Evolutionary conservation across 2,797 vertebrate genomes (phyloP), one percentile per base, ranked within the genome.

Genomic region (Podarcis lilfordi): DNA sequence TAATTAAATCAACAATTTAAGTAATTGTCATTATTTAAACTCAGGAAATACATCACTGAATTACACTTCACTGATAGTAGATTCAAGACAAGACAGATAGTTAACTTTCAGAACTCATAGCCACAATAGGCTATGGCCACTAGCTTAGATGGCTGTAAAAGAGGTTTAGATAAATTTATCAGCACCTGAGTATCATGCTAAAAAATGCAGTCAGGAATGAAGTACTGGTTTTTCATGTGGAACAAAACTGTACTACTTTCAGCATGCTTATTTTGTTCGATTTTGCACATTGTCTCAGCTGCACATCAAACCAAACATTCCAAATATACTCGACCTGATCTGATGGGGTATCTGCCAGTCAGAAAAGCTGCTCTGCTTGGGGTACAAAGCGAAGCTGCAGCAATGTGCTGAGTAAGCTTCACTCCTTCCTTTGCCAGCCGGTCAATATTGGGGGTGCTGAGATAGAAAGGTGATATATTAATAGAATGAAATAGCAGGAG

Each of bases 381-480:
- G 0, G 98, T 98, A 86, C 98, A 99, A 27, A 99, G 94, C 0
- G 98, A 97, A 76, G 98, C 98, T 0, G 98, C 97, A 0, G 98
- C 93, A 4, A 99, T 95, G 83, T 99, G 98, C 90, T 99, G 98
- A 69, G 97, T 98, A 88, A 99, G 95, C 82, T 95, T 98, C 80
- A 99, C 97, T 3, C 98, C 98, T 45, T 98, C 98, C 37, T 88
- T 89, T 1, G 98, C 98, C 35, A 99, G 95, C 29, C 80, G 88
- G 95, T 99, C 98, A 1, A 98, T 98, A 91, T 98, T 97, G 0
- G 98, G 98, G 0, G 98, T 99, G 95, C 98, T 99, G 92, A 76
- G 88, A 37, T 59, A 78, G 77, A n/a, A 85, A 88, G 9, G 2
- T 61, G 61, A 72, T 8, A 85, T 3, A 66, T 92, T 71, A 91